Evolutionary conservation across 2,888 invertebrate species (phyloP), one percentile per base, ranked within the genome.

Genomic region (Eupithecia exiguata): DNA sequence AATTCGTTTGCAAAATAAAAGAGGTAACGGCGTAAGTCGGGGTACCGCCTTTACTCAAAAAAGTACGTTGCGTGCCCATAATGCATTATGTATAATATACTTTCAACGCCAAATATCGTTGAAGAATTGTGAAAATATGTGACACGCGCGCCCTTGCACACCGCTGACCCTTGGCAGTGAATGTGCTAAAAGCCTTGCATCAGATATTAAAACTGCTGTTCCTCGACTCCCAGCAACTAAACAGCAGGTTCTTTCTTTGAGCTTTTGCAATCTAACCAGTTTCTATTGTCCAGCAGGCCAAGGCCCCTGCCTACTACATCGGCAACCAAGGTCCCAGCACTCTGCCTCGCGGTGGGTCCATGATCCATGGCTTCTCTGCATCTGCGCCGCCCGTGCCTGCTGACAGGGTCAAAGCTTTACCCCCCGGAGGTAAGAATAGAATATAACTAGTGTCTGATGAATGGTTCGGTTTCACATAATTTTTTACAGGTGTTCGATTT

Each of bases 251-350:
- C 49, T 7, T 14, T n/a, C 9, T n/a, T 49, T n/a, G n/a, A 21
- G 14, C 5, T 25, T 25, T 25, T 14, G 58, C 21, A 25, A 58
- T 62, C 62, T 62, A 62, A 62, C 62, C 18, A 18, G 35, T 62
- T 58, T 61, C 61, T n/a, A 40, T 78, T 75, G 66, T 68, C 2
- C n/a, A 25, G 67, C 81, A 93, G 92, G 89, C 86, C 6, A 95
- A 95, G 81, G 95, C 95, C n/a, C 95, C 96, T 18, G 96, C 96
- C 5, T 97, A 97, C 87, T 97, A 97, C 90, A 96, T 97, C 92
- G 96, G 96, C 1, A 95, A 96, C 12, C 86, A 84, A 36, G 90
- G 91, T 0, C 91, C 94, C 0, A 95, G 95, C 83, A 97, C 97
- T 12, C 89, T 97, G 72, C 97, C 97, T 0, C 94, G 97, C 30